Conservation (phyloP, 2,888 invertebrate genomes). For the Synergus laeviventris region DNA sequence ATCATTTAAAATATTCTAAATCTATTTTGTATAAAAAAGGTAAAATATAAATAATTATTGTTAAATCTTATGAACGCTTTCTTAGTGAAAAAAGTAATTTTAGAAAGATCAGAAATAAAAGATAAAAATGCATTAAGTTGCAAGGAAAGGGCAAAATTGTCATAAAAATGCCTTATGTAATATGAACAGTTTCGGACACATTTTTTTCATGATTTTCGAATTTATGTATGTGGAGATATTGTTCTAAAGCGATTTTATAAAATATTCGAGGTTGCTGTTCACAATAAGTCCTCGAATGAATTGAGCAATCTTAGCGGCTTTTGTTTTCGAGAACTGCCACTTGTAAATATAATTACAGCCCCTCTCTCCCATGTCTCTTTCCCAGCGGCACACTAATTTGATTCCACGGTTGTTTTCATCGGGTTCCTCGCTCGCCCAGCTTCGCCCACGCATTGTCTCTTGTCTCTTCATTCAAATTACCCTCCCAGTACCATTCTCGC, state of each 20-base stretch:
- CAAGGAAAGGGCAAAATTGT: neutral
- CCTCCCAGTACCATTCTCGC: constrained; percentile 56
- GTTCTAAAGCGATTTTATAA: neutral
- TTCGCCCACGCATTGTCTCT: constrained; percentile 73
- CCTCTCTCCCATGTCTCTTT: constrained; percentile 47
- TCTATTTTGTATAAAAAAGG: too few species aligned
- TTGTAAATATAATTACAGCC: constrained; percentile 75
- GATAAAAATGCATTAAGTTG: neutral
- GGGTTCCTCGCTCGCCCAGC: constrained; percentile 55
- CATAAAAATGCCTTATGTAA: neutral
- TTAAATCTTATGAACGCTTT: neutral
- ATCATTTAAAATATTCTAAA: neutral
- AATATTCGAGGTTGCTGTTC: constrained; percentile 10
- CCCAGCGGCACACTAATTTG: constrained; percentile 67
- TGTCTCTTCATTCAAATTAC: constrained; percentile 76
- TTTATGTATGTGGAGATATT: too few species aligned
- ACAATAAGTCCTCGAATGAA: constrained; percentile 70
- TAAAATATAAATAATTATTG: neutral
- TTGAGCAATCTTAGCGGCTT: constrained; percentile 73
- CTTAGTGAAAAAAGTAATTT: constrained; percentile 18
- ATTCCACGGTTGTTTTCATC: constrained; percentile 75
- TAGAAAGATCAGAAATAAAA: too few species aligned
- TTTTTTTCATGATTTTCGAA: too few species aligned
- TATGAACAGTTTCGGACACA: too few species aligned
- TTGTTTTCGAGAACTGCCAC: constrained; percentile 74